Percentiles rank a stretch among this genome's conserved stretches.
Evolutionary conservation across 2,113 vertebrate species (phyloP).

Genomic region (Vicugna pacos): DNA sequence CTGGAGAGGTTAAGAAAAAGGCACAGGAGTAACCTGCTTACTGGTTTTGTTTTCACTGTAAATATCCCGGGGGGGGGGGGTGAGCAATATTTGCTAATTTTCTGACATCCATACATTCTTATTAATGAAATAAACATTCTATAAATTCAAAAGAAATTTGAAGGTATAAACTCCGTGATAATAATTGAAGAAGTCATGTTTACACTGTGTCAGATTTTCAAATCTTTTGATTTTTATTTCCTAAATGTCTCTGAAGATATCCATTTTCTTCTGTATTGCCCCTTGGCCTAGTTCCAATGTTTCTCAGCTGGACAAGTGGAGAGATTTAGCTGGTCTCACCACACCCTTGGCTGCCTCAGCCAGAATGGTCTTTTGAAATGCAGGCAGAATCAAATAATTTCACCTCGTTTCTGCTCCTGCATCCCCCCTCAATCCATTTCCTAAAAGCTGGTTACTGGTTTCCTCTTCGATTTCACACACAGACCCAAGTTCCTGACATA

Average conservation of each 20-base stretch:
- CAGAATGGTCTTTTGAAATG: background rate
- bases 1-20: background rate
- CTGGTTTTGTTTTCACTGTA: background rate
- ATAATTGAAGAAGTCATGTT: background rate
- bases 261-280: background rate
- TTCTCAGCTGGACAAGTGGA: background rate
- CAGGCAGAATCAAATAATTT: background rate
- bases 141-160: background rate
- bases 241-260: background rate
- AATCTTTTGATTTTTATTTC: background rate
- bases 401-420: background rate
- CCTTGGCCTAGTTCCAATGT: background rate
- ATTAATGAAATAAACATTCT: background rate
- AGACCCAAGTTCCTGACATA: too few relatives aligned
- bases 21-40: background rate
- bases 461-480: background rate
- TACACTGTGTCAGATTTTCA: background rate
- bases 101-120: background rate
- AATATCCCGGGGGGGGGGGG: background rate
- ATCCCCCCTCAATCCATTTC: background rate
- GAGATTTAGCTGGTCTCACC: too few relatives aligned
- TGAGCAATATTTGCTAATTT: background rate
- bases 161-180: background rate
- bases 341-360: rapidly evolving
- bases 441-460: too few relatives aligned